These are phyloP conservation scores for Babyrousa celebensis DNA, from an alignment of 2,797 vertebrate genomes.

Conservation along the genomic window DNA sequence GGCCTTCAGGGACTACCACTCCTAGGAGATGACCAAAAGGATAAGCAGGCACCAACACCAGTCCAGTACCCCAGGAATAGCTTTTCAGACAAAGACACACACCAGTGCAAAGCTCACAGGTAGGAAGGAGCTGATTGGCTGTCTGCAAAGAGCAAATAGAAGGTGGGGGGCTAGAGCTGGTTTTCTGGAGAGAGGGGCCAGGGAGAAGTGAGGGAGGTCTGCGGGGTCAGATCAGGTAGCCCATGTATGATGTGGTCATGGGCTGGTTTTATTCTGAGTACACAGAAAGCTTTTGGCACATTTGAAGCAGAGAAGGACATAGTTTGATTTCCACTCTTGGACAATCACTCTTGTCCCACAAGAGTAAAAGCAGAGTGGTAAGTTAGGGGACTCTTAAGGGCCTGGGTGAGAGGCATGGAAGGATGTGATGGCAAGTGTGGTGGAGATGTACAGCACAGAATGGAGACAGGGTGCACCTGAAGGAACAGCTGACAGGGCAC, in stretches of 20 bases:
- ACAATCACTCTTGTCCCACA: background rate
- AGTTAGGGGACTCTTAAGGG: background rate
- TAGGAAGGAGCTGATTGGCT: background rate
- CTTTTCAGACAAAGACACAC: background rate
- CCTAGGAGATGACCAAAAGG: background rate
- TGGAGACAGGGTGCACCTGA: rapidly evolving
- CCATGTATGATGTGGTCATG: rapidly evolving
- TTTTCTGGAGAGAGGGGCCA: background rate
- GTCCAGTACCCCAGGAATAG: background rate
- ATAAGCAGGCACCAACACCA: background rate
- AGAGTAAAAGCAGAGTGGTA: background rate
- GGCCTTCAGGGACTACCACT: background rate
- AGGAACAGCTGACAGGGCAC: background rate
- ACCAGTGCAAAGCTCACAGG: background rate
- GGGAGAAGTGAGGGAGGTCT: too few relatives aligned
- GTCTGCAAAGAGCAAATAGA: too few relatives aligned
- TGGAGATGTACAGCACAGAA: background rate
- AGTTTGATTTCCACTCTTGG: background rate
- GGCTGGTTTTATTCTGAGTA: background rate
- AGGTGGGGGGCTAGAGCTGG: too few relatives aligned
- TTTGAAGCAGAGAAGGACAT: background rate
- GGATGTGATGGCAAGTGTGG: background rate
- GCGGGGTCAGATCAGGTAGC: background rate
- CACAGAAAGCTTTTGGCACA: background rate
- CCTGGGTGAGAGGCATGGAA: background rate